Conservation (phyloP, 1,140 invertebrate species). For the Dermatophagoides farinae region DNA sequence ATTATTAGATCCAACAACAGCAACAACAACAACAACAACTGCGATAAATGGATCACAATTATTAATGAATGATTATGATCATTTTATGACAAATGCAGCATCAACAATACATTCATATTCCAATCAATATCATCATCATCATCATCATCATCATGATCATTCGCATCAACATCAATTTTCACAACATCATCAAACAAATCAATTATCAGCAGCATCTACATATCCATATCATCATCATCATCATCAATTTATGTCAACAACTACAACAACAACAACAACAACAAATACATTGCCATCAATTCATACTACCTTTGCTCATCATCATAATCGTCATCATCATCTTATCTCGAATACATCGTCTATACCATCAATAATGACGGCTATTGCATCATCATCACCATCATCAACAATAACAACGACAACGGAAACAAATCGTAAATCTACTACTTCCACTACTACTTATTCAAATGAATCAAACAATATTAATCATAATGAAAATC, state of each 20-base stretch:
- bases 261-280: background rate
- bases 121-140: background rate
- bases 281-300: background rate
- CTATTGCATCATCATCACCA: too few species aligned
- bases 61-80: background rate
- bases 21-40: background rate
- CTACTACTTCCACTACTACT: too few species aligned
- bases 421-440: too few species aligned
- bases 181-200: background rate
- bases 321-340: background rate
- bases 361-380: background rate
- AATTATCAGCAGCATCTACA: background rate
- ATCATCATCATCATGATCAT: background rate
- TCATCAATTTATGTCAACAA: background rate
- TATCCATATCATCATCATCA: background rate
- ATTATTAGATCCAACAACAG: background rate
- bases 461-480: too few species aligned
- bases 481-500: too few species aligned
- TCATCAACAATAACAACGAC: too few species aligned
- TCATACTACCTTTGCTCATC: slow-evolving; percentile 2
- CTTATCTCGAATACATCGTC: background rate
- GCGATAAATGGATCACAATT: background rate
- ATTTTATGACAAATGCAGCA: background rate
- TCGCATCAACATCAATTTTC: background rate
- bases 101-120: background rate